Evolutionary conservation across 2,888 invertebrate species (phyloP).

Genomic region (Drosophila nigritarsus): DNA sequence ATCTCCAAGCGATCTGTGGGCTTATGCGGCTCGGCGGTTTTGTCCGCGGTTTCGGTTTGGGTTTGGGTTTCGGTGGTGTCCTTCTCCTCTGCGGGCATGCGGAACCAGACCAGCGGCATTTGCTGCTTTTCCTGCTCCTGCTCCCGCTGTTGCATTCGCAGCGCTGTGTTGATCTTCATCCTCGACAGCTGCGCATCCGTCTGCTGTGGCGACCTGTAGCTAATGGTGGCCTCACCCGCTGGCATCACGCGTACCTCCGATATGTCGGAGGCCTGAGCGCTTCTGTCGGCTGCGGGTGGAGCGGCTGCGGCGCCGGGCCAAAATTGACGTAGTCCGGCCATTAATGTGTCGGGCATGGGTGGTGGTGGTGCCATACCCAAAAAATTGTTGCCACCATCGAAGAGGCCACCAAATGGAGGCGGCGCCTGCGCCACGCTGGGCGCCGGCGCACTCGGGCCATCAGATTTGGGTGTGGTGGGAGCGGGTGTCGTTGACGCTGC

Average conservation of each 20-base stretch:
- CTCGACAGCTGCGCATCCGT: slow-evolving; percentile 55
- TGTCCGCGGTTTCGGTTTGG: not conserved
- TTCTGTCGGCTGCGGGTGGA: not conserved
- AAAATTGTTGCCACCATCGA: slow-evolving; percentile 50
- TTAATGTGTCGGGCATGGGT: slow-evolving; percentile 28
- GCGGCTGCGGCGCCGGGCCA: slow-evolving; percentile 22
- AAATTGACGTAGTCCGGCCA: slow-evolving; percentile 50
- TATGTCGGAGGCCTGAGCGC: slow-evolving; percentile 70
- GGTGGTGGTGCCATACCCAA: slow-evolving; percentile 39
- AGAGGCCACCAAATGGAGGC: slow-evolving; percentile 14
- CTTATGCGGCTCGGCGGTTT: slow-evolving; percentile 4
- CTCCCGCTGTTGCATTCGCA: slow-evolving; percentile 33
- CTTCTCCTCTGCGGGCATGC: slow-evolving; percentile 45
- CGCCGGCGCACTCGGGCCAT: not conserved
- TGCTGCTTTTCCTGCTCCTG: slow-evolving; percentile 49
- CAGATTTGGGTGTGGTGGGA: slow-evolving; percentile 4
- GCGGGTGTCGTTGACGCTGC: slow-evolving; percentile 12
- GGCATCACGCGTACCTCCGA: slow-evolving; percentile 79
- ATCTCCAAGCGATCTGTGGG: slow-evolving; percentile 59
- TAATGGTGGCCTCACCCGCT: slow-evolving; percentile 24
- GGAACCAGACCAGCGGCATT: slow-evolving; percentile 80
- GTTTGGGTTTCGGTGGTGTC: not conserved
- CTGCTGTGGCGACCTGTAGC: slow-evolving; percentile 24
- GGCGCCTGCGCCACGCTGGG: slow-evolving; percentile 2
- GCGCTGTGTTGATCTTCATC: slow-evolving; percentile 57